Conservation (phyloP, 2,888 invertebrate species). For the Lithosia quadra region DNA sequence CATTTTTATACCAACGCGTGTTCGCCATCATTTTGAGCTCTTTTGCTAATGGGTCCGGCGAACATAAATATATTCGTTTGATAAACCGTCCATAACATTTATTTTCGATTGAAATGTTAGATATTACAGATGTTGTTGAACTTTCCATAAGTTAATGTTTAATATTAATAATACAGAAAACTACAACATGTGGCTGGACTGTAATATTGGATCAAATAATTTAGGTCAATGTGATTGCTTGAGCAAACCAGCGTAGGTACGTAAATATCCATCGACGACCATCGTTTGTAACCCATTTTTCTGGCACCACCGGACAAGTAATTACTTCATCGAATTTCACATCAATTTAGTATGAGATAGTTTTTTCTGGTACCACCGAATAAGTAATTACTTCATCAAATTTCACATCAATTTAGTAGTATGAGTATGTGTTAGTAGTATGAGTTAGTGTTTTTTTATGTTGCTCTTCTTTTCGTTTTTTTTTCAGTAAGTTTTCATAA, state of each 20-base stretch:
- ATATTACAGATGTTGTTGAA: conserved; percentile 47
- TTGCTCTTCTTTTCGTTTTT: too few species aligned
- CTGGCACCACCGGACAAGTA: conserved; percentile 16
- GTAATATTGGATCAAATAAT: conserved; percentile 48
- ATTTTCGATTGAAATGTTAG: conserved; percentile 47
- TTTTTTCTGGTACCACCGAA: too few species aligned
- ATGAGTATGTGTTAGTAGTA: too few species aligned
- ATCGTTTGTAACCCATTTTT: conserved; percentile 49
- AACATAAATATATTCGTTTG: conserved; percentile 36
- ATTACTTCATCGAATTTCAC: conserved; percentile 17
- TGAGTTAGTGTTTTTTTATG: too few species aligned
- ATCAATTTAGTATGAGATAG: neutral
- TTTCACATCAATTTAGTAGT: too few species aligned
- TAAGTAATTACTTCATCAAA: too few species aligned
- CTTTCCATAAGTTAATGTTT: conserved; percentile 40
- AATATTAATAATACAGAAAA: conserved; percentile 38
- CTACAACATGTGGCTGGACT: conserved; percentile 46
- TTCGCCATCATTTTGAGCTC: conserved; percentile 33
- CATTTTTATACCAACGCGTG: conserved; percentile 19
- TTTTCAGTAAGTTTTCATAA: too few species aligned
- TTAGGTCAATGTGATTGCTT: conserved; percentile 68
- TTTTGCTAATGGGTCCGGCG: conserved; percentile 45
- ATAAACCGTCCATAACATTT: conserved; percentile 24
- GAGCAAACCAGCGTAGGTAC: conserved; percentile 52
- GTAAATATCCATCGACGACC: conserved; percentile 58